Base-by-base conservation (phyloP, 2,797 vertebrate genomes). In the Apogon hyalosoma region DNA sequence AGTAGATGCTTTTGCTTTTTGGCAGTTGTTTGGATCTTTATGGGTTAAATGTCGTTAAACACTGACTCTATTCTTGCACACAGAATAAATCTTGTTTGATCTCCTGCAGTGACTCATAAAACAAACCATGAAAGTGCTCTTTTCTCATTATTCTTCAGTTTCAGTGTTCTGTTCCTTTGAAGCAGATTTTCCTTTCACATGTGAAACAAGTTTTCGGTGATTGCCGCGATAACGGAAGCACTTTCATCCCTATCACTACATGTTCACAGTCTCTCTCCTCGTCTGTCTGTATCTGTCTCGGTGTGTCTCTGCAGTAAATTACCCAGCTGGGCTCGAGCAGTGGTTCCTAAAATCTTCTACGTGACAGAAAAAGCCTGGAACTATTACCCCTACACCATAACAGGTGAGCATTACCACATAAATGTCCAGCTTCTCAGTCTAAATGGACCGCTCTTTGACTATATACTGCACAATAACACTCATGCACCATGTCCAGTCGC, bases 321-420 rank as follows among this genome's bases (percentile, higher is more conserved):
- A 76, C 97, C 97, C 67, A 97, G 94, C 82, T 99, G 97, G 97
- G 97, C 97, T 72, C 95, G 96, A 89, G 97, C 97, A 65, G 97
- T 98, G 70, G 97, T 98, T 80, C 97, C 97, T 40, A 98, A 97
- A 89, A 98, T 99, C 91, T 99, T 99, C 93, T 99, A 99, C 0
- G 95, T 99, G 73, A 98, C 97, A 1, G 97, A 99, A 88, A 99
- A 99, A 85, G 97, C 97, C 0, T 98, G 97, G 97, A 98, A 99
- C 94, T 99, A 98, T 71, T 99, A 98, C 75, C 97, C 97, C 18
- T 98, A 97, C 72, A 99, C 97, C 60, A 95, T 98, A 76, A 99
- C 97, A 94, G 97, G 97, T 99, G 87, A 86, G 83, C 15, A 13
- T 38, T 28, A 46, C 24, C 21, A 15, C 3, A 13, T 24, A 50